Conservation (phyloP, 2,888 invertebrate species). For the Terebella lapidaria region DNA sequence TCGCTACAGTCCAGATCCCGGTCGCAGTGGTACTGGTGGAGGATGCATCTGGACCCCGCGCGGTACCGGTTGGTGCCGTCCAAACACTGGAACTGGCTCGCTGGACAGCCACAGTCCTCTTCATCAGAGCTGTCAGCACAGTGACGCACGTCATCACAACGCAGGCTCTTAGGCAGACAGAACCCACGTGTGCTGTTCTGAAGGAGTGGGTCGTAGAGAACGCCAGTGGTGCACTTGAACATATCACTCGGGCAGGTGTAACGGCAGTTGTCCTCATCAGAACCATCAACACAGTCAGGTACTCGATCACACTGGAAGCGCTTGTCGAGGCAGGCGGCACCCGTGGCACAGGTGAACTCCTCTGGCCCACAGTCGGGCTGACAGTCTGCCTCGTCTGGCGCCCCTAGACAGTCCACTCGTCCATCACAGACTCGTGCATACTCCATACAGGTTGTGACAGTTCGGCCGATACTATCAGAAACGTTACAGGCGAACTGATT, state of each 20-base stretch:
- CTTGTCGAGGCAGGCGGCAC: conserved; percentile 5
- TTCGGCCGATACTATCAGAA: too few relatives aligned
- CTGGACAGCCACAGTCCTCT: background rate
- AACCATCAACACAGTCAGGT: conserved; percentile 16
- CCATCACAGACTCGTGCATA: conserved; percentile 14
- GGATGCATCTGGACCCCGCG: background rate
- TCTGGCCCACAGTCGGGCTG: conserved; percentile 4
- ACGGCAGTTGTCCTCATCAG: conserved; percentile 14
- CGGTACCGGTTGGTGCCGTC: background rate
- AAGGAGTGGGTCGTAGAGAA: background rate
- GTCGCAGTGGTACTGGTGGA: conserved; percentile 12
- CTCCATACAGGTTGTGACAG: conserved; percentile 8
- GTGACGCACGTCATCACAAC: conserved; percentile 3
- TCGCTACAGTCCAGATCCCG: conserved; percentile 19
- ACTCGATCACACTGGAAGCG: conserved; percentile 18
- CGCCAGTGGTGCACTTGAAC: conserved; percentile 6
- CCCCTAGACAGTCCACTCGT: conserved; percentile 12
- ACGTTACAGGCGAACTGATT: conserved; percentile 11
- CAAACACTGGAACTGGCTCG: background rate
- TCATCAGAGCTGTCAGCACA: conserved; percentile 11
- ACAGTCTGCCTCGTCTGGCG: conserved; percentile 11
- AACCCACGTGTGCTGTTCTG: conserved; percentile 6
- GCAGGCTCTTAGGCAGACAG: conserved; percentile 2
- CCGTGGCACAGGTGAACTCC: conserved; percentile 5
- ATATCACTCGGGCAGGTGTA: conserved; percentile 9